These are phyloP conservation scores for Astropecten irregularis DNA, from an alignment of 53 echinoderm and acorn worm genomes.

Conservation along the genomic window DNA sequence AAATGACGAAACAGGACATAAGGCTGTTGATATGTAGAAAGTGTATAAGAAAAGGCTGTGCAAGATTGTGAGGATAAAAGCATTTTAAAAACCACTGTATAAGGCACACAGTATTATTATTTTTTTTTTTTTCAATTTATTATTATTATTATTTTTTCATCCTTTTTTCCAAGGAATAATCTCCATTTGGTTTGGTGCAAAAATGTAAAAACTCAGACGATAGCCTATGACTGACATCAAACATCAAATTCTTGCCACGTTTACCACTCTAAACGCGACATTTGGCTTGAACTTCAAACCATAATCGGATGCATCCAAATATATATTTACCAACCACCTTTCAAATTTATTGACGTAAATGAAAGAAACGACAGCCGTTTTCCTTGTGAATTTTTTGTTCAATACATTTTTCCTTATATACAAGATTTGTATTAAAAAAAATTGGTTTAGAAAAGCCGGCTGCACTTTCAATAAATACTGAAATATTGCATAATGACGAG, in stretches of 20 bases:
- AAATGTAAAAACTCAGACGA: no score
- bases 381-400: slow-evolving; percentile 9
- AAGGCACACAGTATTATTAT: slow-evolving; percentile 49
- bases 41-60: slow-evolving; percentile 23
- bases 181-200: slow-evolving; percentile 17
- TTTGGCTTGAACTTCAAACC: no score
- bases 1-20: slow-evolving; percentile 22
- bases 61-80: slow-evolving; percentile 11
- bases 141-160: slow-evolving; percentile 34
- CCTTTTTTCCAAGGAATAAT: slow-evolving; percentile 48
- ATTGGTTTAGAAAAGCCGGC: neutral
- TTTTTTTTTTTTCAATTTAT: neutral
- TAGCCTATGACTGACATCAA: no score
- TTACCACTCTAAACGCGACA: no score
- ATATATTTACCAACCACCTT: slow-evolving; percentile 24
- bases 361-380: neutral
- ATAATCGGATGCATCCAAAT: no score
- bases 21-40: slow-evolving; percentile 39
- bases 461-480: slow-evolving; percentile 23
- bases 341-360: neutral
- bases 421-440: slow-evolving; percentile 29
- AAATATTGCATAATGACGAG: slow-evolving; percentile 31
- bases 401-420: slow-evolving; percentile 22
- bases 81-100: slow-evolving; percentile 13
- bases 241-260: no score